Conservation (phyloP, 2,797 vertebrate species). For the Carapus acus region DNA sequence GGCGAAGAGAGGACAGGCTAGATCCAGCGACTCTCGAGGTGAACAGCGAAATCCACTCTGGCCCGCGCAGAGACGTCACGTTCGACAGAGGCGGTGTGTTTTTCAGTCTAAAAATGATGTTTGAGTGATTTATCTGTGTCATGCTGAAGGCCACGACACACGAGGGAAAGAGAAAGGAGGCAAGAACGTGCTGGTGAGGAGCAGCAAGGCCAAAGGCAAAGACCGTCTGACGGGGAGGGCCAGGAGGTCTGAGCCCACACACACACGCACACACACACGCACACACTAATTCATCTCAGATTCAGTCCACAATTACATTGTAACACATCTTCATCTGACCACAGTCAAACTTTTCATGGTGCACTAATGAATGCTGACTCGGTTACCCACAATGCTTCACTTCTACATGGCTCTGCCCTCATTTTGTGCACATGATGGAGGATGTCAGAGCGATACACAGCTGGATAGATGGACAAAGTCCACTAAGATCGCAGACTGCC, state of each 20-base stretch:
- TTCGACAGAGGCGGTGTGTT: too few relatives aligned
- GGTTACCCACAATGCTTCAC: slow-evolving; percentile 39
- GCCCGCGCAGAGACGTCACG: background rate
- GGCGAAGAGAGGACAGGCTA: slow-evolving; percentile 63
- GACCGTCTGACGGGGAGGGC: slow-evolving; percentile 95
- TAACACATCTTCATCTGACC: slow-evolving; percentile 4
- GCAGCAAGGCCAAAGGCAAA: slow-evolving; percentile 90
- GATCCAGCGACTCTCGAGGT: slow-evolving; percentile 70
- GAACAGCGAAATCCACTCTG: background rate
- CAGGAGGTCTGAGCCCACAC: slow-evolving; percentile 75
- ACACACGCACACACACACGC: background rate
- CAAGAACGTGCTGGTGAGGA: slow-evolving; percentile 68
- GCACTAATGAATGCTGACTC: slow-evolving; percentile 48
- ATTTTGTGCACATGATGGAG: slow-evolving; percentile 15
- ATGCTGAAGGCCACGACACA: slow-evolving; percentile 71
- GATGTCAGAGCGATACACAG: slow-evolving; percentile 17
- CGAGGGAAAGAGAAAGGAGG: slow-evolving; percentile 68
- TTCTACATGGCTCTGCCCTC: slow-evolving; percentile 13
- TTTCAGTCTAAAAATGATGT: too few relatives aligned
- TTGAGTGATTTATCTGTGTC: background rate
- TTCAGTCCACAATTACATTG: slow-evolving; percentile 6
- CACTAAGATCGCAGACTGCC: too few relatives aligned
- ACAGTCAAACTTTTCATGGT: slow-evolving; percentile 43
- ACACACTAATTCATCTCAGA: background rate
- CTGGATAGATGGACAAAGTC: too few relatives aligned